Evolutionary conservation across 92 coral and sea anemone genomes (phyloP).

Genomic region (Pocillopora meandrina): DNA sequence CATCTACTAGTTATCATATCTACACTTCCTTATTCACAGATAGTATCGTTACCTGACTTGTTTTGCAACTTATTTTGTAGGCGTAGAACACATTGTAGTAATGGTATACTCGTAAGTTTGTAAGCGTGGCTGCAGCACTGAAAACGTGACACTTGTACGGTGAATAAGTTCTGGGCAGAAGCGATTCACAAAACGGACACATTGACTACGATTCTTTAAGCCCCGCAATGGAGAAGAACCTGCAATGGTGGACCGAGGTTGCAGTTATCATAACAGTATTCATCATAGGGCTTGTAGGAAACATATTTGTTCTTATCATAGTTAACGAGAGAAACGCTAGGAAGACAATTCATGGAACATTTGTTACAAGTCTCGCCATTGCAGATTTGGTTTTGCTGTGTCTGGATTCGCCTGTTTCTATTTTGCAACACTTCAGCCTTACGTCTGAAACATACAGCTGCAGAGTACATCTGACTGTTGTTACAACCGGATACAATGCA

Average conservation of each 20-base stretch:
- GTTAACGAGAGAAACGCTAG: constrained; percentile 22
- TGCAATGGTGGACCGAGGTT: neutral
- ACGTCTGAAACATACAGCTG: constrained; percentile 26
- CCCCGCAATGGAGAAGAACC: neutral
- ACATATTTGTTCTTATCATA: constrained; percentile 44
- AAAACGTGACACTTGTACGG: no score
- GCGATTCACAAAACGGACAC: no score
- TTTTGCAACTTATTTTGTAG: no score
- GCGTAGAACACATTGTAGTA: no score
- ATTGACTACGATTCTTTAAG: no score
- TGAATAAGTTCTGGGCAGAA: no score
- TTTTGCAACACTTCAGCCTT: constrained; percentile 4
- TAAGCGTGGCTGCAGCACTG: no score
- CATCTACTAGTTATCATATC: no score
- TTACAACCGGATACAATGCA: constrained; percentile 56
- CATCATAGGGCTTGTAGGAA: constrained; percentile 54
- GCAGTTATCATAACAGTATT: constrained; percentile 17
- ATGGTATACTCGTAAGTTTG: no score
- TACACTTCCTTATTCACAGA: no score
- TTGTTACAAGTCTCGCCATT: constrained; percentile 56
- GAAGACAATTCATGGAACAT: constrained; percentile 57
- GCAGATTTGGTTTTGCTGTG: constrained; percentile 54
- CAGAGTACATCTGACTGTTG: constrained; percentile 37
- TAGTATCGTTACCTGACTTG: no score
- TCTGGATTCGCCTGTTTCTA: constrained; percentile 37